phyloP scores from a whole-genome alignment of 2,888 invertebrate genomes.

The Heteropelma amictum region DNA sequence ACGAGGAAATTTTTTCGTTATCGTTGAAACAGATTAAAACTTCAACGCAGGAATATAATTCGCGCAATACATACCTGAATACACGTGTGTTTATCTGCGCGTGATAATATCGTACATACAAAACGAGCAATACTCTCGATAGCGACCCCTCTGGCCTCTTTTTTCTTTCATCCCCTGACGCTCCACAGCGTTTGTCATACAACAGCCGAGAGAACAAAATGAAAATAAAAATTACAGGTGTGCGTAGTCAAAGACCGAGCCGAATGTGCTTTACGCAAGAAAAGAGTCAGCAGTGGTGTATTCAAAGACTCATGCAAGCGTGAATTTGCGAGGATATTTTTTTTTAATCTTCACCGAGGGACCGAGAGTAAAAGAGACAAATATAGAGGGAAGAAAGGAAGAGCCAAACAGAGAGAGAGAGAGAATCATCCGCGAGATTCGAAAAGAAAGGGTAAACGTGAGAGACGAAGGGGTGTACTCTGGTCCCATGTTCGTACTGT shows the following conservation, averaged over 20 bases:
- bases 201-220: background rate
- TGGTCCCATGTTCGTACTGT: constrained; percentile 31
- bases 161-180: background rate
- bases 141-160: background rate
- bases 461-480: constrained; percentile 17
- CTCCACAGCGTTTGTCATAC: background rate
- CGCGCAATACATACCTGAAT: too few species aligned
- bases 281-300: constrained; percentile 28
- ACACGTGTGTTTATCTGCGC: too few species aligned
- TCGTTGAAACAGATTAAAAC: too few species aligned
- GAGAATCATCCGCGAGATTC: too few species aligned
- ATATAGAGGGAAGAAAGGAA: background rate
- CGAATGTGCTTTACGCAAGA: constrained; percentile 21
- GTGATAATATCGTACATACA: too few species aligned
- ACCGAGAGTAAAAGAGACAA: constrained; percentile 7
- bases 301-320: constrained; percentile 8
- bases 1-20: too few species aligned
- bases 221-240: constrained; percentile 1
- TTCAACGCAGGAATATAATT: too few species aligned
- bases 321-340: constrained; percentile 17
- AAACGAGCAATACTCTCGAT: too few species aligned
- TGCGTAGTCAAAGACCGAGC: constrained; percentile 19
- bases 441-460: too few species aligned
- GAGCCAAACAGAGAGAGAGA: background rate
- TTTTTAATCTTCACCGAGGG: background rate